phyloP scores from a whole-genome alignment of 1,140 invertebrate species.

The Cherax quadricarinatus region DNA sequence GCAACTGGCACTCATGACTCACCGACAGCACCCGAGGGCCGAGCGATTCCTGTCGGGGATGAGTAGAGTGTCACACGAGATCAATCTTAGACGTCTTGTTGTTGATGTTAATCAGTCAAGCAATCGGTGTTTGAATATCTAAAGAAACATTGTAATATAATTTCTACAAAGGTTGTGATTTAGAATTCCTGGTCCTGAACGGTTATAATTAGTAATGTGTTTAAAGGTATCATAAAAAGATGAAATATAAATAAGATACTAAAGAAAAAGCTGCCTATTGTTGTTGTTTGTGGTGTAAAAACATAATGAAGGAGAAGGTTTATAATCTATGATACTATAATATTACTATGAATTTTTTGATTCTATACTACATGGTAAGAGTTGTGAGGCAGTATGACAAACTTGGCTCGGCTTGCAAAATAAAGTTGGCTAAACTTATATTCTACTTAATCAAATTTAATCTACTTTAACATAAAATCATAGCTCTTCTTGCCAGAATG shows the following conservation, averaged over 20 bases:
- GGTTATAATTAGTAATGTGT: background rate
- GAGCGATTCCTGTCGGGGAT: conserved; percentile 54
- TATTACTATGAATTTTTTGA: no score
- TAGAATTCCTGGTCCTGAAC: background rate
- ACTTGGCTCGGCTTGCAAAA: no score
- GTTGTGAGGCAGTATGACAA: no score
- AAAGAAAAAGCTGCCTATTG: no score
- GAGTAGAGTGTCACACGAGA: conserved; percentile 2
- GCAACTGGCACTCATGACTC: conserved; percentile 20
- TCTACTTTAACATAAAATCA: no score
- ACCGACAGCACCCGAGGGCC: conserved; percentile 51
- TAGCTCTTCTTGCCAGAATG: no score
- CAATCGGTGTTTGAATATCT: background rate
- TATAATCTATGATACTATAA: no score
- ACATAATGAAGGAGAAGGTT: no score
- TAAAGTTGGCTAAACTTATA: no score
- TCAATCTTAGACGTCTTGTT: background rate
- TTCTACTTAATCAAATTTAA: no score
- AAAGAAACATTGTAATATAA: background rate
- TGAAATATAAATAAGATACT: background rate
- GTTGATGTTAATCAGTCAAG: background rate
- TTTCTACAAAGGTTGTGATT: background rate
- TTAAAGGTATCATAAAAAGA: background rate
- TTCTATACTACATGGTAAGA: no score
- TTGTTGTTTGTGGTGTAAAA: no score